A percentile compares a stretch with the other conserved stretches of the same genome.
Evolutionary conservation across 1,140 invertebrate species (phyloP).

Genomic region (Hetaerina americana): DNA sequence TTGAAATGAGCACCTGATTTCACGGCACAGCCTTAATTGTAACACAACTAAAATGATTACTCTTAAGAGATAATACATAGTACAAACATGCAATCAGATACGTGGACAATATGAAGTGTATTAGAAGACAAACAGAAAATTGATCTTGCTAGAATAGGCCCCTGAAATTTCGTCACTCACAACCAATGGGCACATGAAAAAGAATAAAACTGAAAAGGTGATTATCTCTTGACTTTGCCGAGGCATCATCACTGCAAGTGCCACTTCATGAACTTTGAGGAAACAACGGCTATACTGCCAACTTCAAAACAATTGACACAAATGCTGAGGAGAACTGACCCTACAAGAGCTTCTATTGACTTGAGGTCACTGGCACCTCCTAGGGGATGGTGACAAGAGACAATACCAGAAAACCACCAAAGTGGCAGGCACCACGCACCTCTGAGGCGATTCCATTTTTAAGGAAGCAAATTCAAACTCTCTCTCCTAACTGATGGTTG

Average conservation of each 20-base stretch:
- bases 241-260: not conserved
- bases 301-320: not conserved
- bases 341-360: not conserved
- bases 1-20: no score
- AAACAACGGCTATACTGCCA: not conserved
- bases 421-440: no score
- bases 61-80: no score
- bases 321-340: not conserved
- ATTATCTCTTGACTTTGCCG: not conserved
- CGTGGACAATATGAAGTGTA: no score
- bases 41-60: no score
- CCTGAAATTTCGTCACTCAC: not conserved
- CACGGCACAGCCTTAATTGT: no score
- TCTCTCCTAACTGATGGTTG: no score
- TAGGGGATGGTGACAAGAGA: no score
- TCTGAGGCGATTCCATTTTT: no score
- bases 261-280: not conserved
- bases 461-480: no score
- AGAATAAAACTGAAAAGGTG: not conserved
- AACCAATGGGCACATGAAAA: not conserved
- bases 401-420: no score
- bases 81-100: no score
- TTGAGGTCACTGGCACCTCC: not conserved
- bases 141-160: not conserved
- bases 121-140: not conserved